These are phyloP conservation scores for Phoxinus phoxinus DNA, from an alignment of 2,113 vertebrate genomes.

Conservation along the genomic window DNA sequence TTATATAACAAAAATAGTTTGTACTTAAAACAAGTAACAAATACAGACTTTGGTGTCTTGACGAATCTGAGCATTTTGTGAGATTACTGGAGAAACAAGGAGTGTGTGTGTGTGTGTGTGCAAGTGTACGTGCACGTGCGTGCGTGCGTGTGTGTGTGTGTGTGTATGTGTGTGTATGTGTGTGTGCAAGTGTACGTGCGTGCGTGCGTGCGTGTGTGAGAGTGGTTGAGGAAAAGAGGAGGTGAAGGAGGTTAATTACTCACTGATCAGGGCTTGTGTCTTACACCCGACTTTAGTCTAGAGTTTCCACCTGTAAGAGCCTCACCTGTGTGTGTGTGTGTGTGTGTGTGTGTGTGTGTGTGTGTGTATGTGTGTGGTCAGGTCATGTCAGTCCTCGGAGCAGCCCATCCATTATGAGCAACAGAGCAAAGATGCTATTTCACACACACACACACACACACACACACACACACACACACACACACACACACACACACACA, in stretches of 20 bases:
- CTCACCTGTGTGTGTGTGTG: constrained; percentile 49
- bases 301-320: constrained; percentile 65
- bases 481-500: no score
- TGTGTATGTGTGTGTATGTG: no score
- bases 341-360: constrained; percentile 41
- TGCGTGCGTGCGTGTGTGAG: no score
- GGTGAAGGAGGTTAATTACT: constrained; percentile 78
- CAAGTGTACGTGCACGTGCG: no score
- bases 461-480: not conserved
- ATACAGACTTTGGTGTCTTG: not conserved
- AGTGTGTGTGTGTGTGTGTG: no score
- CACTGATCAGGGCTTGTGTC: constrained; percentile 70
- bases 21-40: not conserved
- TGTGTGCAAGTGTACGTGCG: no score
- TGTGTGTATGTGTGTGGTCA: constrained; percentile 2
- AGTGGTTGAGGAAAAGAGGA: constrained; percentile 64
- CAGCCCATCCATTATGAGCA: constrained; percentile 45
- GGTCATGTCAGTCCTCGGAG: constrained; percentile 57
- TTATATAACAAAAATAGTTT: no score
- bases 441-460: not conserved
- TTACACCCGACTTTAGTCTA: constrained; percentile 70
- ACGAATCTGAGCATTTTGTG: no score
- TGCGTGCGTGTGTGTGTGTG: no score
- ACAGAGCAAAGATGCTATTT: constrained; percentile 52
- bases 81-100: no score